These are phyloP conservation scores for Drosophila punjabiensis DNA, from an alignment of 1,140 invertebrate species.

Conservation along the genomic window DNA sequence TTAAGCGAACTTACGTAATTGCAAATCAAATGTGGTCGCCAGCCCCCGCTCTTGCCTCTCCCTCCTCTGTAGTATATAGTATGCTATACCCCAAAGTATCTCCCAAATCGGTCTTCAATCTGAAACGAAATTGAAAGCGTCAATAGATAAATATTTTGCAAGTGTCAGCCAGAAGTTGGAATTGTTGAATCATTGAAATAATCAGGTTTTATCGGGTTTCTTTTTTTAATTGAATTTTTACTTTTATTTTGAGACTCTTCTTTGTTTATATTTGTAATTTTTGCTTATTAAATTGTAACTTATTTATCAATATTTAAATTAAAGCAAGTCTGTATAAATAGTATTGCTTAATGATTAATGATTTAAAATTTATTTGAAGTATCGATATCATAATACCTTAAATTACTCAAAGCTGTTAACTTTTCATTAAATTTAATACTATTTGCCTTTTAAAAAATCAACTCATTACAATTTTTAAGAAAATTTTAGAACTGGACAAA, in stretches of 20 bases:
- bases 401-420: neutral
- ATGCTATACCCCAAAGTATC: conserved; percentile 10
- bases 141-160: neutral
- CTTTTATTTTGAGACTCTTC: neutral
- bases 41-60: neutral
- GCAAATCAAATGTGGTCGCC: conserved; percentile 30
- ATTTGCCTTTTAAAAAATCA: neutral
- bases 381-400: too few species aligned
- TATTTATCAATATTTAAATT: neutral
- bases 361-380: too few species aligned
- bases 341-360: too few species aligned
- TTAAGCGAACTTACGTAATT: conserved; percentile 41
- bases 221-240: conserved; percentile 5
- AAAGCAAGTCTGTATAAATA: too few species aligned
- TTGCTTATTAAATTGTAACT: neutral
- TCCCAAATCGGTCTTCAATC: conserved; percentile 15
- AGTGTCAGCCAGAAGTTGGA: neutral
- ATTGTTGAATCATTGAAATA: conserved; percentile 1
- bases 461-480: neutral
- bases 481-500: neutral
- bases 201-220: neutral
- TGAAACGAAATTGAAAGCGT: conserved; percentile 26
- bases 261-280: neutral
- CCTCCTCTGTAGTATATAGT: too few species aligned
- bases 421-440: neutral